Evolutionary conservation across 1,140 invertebrate species (phyloP), one percentile per base, ranked within the genome.

Genomic region (Caerostris extrusa): DNA sequence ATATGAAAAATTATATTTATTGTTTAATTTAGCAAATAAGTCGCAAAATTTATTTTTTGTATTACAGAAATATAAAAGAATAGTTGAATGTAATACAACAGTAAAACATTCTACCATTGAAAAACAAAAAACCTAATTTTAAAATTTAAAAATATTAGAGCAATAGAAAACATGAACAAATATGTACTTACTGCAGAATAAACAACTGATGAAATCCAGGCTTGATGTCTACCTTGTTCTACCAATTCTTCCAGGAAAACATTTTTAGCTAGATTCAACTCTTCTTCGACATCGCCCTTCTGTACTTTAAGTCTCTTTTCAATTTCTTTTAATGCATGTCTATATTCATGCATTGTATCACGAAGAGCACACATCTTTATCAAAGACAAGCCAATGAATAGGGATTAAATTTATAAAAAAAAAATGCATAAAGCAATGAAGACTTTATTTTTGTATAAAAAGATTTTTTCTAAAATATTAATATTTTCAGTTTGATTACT

Each of bases 141-240:
- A 81, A 81, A 81, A 81, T 81, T 81, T 81, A 81, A 81, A 81
- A 81, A 81, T 7, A 81, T 34, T 34, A 1, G 34, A 34, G 34
- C 34, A 34, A 34, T 34, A 34, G 34, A 34, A 34, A 34, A 34
- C 34, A 34, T 34, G 34, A 34, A 34, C 4, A 64, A 14, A 64
- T 14, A 64, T 64, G 17, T 19, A 94, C 91, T 94, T 95, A 96
- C 96, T 94, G 95, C 94, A 0, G 97, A 97, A 95, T 97, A 97
- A 34, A 97, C 96, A 10, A 96, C 96, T 3, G 97, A 96, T 19
- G 96, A 96, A 19, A 97, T 96, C 97, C 97, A 97, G 50, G 97
- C 97, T 96, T 97, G 97, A 93, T 97, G 96, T 86, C 97, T 95
- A 6, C 96, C 95, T 94, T 97, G 97, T 94, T 97, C 97, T 4